These are phyloP conservation scores for Buphagus erythrorhynchus DNA, from an alignment of 2,797 vertebrate species.

Conservation along the genomic window DNA sequence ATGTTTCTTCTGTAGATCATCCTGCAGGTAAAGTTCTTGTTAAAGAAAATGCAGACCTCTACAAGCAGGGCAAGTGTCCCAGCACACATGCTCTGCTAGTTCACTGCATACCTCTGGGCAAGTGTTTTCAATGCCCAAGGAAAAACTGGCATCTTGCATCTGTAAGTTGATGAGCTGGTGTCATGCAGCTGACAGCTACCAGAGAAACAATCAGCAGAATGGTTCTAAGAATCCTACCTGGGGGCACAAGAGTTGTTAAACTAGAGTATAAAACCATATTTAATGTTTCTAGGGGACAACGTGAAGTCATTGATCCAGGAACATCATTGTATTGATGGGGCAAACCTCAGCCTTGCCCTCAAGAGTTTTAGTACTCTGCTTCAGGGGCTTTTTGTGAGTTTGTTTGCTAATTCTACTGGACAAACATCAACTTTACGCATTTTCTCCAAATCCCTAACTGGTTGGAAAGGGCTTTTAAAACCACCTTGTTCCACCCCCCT, in stretches of 20 bases:
- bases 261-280: background rate
- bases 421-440: background rate
- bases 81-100: fast-evolving
- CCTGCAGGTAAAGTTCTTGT: background rate
- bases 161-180: background rate
- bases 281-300: background rate
- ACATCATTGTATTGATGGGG: background rate
- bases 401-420: background rate
- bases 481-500: background rate
- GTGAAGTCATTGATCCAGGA: background rate
- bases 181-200: background rate
- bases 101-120: background rate
- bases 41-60: background rate
- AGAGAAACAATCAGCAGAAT: background rate
- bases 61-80: background rate
- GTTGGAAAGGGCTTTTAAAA: background rate
- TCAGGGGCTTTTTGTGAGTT: background rate
- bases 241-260: background rate
- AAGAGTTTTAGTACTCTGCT: background rate
- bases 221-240: background rate
- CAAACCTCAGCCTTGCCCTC: background rate
- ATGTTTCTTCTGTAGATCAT: background rate
- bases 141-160: background rate
- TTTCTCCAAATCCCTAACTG: background rate
- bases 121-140: background rate